phyloP scores from a whole-genome alignment of 2,113 vertebrate species.

The Pseudopodoces humilis region DNA sequence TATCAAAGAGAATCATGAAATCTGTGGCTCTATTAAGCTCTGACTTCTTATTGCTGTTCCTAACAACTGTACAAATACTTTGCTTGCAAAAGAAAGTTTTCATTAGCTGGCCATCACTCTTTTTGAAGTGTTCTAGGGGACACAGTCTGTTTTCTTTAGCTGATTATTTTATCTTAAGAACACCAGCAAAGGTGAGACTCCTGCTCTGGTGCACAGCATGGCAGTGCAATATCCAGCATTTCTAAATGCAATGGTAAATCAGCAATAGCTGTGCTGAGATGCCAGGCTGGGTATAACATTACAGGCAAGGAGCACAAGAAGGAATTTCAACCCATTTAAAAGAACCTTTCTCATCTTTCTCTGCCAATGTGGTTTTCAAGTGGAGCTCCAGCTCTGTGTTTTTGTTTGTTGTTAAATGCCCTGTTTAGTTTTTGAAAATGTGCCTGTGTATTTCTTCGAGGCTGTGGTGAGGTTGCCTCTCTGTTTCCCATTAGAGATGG shows the following conservation, averaged over 20 bases:
- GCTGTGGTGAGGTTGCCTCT: conserved; percentile 42
- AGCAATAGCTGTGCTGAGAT: background rate
- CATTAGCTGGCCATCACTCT: background rate
- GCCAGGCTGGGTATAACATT: background rate
- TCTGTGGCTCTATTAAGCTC: background rate
- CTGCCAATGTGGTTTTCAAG: conserved; percentile 27
- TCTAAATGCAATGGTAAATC: background rate
- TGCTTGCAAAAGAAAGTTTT: background rate
- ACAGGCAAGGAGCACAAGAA: conserved; percentile 13
- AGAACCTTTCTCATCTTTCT: conserved; percentile 26
- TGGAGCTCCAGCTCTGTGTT: conserved; percentile 16
- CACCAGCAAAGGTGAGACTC: background rate
- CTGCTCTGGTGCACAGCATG: background rate
- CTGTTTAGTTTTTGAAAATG: conserved; percentile 47
- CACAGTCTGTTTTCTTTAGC: background rate
- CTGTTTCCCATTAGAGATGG: conserved; percentile 70
- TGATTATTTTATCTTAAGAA: background rate
- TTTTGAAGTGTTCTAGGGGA: background rate
- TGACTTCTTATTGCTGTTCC: background rate
- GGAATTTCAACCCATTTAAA: background rate
- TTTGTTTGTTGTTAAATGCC: conserved; percentile 64
- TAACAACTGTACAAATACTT: background rate
- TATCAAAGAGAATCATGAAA: background rate
- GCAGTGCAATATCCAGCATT: background rate
- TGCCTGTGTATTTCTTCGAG: background rate